These are phyloP conservation scores for Buphagus erythrorhynchus DNA, from an alignment of 2,797 vertebrate species.

Conservation along the genomic window DNA sequence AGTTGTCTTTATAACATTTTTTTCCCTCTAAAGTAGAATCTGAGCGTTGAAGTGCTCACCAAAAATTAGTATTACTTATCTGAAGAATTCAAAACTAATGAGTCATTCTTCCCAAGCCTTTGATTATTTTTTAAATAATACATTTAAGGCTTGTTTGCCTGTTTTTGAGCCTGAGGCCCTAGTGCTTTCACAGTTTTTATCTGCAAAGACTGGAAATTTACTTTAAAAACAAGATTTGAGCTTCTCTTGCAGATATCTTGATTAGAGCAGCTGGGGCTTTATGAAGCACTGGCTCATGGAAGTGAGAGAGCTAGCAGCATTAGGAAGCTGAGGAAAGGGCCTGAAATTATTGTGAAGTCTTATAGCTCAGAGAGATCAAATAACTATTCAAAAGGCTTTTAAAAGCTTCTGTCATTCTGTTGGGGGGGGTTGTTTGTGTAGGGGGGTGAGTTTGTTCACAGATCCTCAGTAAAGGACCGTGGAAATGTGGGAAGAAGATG, in stretches of 20 bases:
- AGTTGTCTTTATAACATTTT: neutral
- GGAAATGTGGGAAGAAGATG: neutral
- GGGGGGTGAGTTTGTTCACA: neutral
- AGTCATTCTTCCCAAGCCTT: constrained; percentile 20
- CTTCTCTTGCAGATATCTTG: constrained; percentile 48
- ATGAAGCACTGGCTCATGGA: constrained; percentile 19
- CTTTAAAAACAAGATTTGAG: constrained; percentile 45
- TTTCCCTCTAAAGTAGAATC: neutral
- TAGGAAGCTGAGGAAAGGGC: neutral
- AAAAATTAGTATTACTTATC: neutral
- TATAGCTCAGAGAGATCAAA: constrained; percentile 7
- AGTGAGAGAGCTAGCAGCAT: neutral
- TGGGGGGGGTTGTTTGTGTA: neutral
- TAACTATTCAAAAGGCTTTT: constrained; percentile 7
- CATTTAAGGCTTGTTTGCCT: constrained; percentile 15
- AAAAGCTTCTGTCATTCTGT: neutral
- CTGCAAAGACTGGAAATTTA: constrained; percentile 35
- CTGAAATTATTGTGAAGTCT: neutral
- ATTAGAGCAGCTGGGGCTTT: constrained; percentile 39
- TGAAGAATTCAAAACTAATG: constrained; percentile 25
- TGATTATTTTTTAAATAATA: constrained; percentile 23
- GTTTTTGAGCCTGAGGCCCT: neutral
- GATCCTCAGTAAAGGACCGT: neutral
- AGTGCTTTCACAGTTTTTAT: constrained; percentile 17
- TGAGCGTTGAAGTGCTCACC: neutral